Base-by-base conservation (phyloP, 2,888 invertebrate genomes). In the Tetropium fuscum region DNA sequence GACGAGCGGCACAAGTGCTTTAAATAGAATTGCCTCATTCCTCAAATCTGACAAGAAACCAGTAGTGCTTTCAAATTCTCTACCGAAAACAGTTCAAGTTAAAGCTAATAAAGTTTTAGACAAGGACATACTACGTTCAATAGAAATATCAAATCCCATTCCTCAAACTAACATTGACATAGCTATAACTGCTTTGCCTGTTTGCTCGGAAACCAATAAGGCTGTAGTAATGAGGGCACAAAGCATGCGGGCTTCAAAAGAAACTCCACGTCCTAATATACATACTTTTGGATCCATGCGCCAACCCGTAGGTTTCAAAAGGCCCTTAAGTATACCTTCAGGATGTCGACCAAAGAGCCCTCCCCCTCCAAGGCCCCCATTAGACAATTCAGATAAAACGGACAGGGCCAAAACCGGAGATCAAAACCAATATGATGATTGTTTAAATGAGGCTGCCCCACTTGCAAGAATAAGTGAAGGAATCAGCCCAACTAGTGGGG, bases 281-380 rank as follows among this genome's bases (percentile, higher is more conserved):
- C 92, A 90, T 63, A 89, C 88, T 20, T 94, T 94, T 71, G 94
- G 94, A 0, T 94, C 94, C 0, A 93, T 94, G 92, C 83, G 94
- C 19, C 89, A 91, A 69, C 84, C 90, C 0, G 84, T 87, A 0
- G 84, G 85, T 0, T 81, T 82, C 0, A 89, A 89, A 13, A 84
- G 95, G 47, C 94, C 94, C 0, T 84, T 91, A 15, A 94, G 94
- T 60, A 88, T 92, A 3, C 88, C 89, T 0, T 83, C 86, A 0
- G 84, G 84, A 7, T 85, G 84, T 0, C 83, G 94, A 27, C 93
- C 93, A 0, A 92, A 90, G 36, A 88, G 88, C 16, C 91, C 92
- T 0, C 91, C 91, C 0, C 93, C 93, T 0, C 90, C 91, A 0
- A 83, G 88, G 13, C 91, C 93, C 0, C 84, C 86, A 0, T 82